Base-by-base conservation (phyloP, 2,888 invertebrate species). In the Cephus nigrinus region DNA sequence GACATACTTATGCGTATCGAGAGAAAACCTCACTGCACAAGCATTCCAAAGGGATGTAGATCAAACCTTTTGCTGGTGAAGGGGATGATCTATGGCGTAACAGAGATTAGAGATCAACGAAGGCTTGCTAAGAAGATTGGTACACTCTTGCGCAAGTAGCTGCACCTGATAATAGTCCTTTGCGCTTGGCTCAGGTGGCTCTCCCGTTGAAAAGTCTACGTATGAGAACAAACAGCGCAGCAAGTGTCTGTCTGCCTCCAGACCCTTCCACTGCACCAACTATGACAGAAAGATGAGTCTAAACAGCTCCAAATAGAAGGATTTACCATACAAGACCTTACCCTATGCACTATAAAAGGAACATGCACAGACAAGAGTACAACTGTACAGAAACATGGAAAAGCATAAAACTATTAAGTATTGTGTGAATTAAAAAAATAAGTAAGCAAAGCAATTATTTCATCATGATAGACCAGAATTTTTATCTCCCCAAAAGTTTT, bases 201-300 rank as follows among this genome's bases (percentile, higher is more conserved):
- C 93, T 93, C 93, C 91, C 88, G 93, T 89, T 92, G 93, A 95
- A 94, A 97, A 96, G 92, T 97, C 96, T 91, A 98, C 95, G 89
- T 95, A 95, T 89, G 97, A 96, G 93, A 98, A 96, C 92, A 98
- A 95, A 93, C 97, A 97, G 94, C 97, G 97, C 94, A 98, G 95
- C 92, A 98, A 95, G 94, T 98, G 98, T 93, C 98, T 96, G 94
- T 98, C 98, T 93, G 98, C 98, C 95, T 98, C 98, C 93, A 97
- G 95, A 93, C 98, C 98, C 95, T 97, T 96, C 92, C 95, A 94
- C 93, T 95, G 95, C 91, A 98, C 96, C 93, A 98, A 94, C 98
- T 98, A 93, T 89, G 86, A 88, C 85, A 89, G 86, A 86, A 86
- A 84, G 76, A 86, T 80, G 81, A 85, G 83, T 82, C 83, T 81